These are phyloP conservation scores for Polypedilum vanderplanki DNA, from an alignment of 1,140 invertebrate species.

Conservation along the genomic window DNA sequence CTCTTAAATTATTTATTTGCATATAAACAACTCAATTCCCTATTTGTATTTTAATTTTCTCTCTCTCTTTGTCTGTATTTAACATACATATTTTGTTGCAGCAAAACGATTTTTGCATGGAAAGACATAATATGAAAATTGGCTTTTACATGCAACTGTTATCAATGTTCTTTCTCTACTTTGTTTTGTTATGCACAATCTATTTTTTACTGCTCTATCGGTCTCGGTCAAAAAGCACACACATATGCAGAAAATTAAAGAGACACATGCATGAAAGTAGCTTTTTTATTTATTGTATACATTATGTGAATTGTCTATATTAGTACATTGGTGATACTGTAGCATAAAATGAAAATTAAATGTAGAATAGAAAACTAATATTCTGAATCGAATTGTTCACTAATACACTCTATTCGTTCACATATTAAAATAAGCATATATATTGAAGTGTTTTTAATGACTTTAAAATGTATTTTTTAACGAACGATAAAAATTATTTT, in stretches of 20 bases:
- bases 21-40: slow-evolving; percentile 4
- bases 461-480: not conserved
- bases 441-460: not conserved
- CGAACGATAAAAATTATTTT: slow-evolving; percentile 9
- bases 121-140: slow-evolving; percentile 9
- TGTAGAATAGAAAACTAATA: not conserved
- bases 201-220: slow-evolving; percentile 5
- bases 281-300: slow-evolving; percentile 2
- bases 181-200: not conserved
- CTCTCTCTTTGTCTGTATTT: not conserved
- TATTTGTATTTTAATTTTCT: slow-evolving; percentile 9
- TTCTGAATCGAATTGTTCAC: slow-evolving; percentile 11
- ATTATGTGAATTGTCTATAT: slow-evolving; percentile 2
- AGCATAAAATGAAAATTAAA: not conserved
- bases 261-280: not conserved
- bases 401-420: not conserved
- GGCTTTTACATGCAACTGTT: not conserved
- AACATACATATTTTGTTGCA: not conserved
- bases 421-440: not conserved
- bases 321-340: not conserved
- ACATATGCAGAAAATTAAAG: too few species aligned
- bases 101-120: slow-evolving; percentile 6
- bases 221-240: slow-evolving; percentile 16
- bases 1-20: not conserved
- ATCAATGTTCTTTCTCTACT: not conserved